A percentile compares a stretch with the other conserved stretches of the same genome.
Evolutionary conservation across 2,888 invertebrate genomes (phyloP).

Genomic region (Melinaea menophilus): DNA sequence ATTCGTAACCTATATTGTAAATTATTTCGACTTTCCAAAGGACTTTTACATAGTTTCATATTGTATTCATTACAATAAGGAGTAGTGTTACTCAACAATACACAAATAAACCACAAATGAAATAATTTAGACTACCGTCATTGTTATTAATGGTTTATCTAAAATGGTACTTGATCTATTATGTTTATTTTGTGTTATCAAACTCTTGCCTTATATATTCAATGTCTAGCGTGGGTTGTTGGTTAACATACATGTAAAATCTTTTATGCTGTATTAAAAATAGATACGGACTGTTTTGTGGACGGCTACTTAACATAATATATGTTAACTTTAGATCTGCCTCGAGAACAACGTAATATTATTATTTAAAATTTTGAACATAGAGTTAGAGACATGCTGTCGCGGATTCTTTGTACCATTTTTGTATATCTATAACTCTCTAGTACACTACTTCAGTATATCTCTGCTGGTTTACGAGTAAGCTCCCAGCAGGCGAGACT

Average conservation of each 20-base stretch:
- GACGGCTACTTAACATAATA: too few relatives aligned
- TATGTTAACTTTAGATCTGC: too few relatives aligned
- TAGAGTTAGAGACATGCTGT: too few relatives aligned
- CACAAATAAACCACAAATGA: slow-evolving; percentile 25
- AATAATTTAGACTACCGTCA: slow-evolving; percentile 22
- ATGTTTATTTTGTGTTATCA: slow-evolving; percentile 30
- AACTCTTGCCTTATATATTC: slow-evolving; percentile 25
- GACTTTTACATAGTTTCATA: slow-evolving; percentile 9
- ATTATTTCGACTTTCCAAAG: slow-evolving; percentile 9
- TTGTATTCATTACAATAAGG: slow-evolving; percentile 10
- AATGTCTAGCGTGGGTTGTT: slow-evolving; percentile 23
- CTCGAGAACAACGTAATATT: too few relatives aligned
- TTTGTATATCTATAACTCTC: too few relatives aligned
- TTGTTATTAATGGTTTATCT: slow-evolving; percentile 29
- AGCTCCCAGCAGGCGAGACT: too few relatives aligned
- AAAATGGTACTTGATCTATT: slow-evolving; percentile 26
- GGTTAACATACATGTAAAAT: slow-evolving; percentile 8
- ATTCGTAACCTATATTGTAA: slow-evolving; percentile 16
- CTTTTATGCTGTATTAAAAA: neutral
- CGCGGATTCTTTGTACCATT: too few relatives aligned
- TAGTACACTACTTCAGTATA: too few relatives aligned
- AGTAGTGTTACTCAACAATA: slow-evolving; percentile 20
- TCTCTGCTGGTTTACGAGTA: too few relatives aligned
- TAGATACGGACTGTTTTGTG: neutral
- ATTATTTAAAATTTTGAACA: too few relatives aligned